Conservation (phyloP, 2,113 vertebrate genomes). For the Gallinago media region DNA sequence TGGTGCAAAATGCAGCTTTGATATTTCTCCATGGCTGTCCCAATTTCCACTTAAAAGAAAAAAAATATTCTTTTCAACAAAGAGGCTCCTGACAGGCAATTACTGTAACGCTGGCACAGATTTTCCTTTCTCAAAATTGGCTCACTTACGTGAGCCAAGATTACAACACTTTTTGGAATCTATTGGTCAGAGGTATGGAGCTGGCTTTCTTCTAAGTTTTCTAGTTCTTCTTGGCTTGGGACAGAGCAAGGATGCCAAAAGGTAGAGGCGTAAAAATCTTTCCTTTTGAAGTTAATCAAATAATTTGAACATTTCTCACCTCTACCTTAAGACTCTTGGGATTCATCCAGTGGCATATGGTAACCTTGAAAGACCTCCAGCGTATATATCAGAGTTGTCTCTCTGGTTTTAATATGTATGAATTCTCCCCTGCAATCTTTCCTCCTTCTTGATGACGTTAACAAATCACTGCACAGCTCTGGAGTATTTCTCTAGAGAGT, state of each 20-base stretch:
- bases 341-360: constrained; percentile 21
- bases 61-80: not conserved
- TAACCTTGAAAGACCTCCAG: constrained; percentile 50
- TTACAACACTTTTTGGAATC: constrained; percentile 14
- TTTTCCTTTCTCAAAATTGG: not conserved
- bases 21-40: not conserved
- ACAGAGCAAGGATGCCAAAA: constrained; percentile 4
- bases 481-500: not conserved
- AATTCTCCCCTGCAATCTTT: not conserved
- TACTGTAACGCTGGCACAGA: not conserved
- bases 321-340: constrained; percentile 19
- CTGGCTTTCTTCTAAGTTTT: not conserved
- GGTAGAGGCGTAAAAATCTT: not conserved
- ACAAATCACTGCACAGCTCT: not conserved
- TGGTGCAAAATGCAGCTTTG: constrained; percentile 15
- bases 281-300: constrained; percentile 46
- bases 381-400: not conserved
- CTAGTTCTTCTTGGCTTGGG: constrained; percentile 31
- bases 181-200: constrained; percentile 24
- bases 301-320: constrained; percentile 44
- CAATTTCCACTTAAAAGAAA: not conserved
- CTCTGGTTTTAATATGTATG: not conserved
- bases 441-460: not conserved
- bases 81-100: not conserved
- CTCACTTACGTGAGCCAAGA: not conserved